Conservation (phyloP, 1,140 invertebrate species). For the Muscidifurax raptorellus region DNA sequence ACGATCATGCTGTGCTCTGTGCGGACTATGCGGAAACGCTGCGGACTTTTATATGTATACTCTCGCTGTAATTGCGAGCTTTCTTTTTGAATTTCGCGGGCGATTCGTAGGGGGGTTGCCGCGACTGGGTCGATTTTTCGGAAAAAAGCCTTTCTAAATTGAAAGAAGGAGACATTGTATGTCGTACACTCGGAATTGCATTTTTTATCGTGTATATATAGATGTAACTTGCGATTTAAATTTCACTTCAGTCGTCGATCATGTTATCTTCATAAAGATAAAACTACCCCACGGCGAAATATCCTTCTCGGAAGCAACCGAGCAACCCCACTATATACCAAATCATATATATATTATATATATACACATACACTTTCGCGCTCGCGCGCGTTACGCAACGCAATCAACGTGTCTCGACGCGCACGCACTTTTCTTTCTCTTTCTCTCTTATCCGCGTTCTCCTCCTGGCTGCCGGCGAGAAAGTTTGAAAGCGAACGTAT, state of each 20-base stretch:
- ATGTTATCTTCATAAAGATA: no score
- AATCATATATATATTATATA: no score
- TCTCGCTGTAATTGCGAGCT: neutral
- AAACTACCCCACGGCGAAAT: no score
- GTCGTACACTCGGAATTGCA: no score
- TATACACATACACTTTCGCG: neutral
- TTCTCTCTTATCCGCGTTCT: conserved; percentile 17
- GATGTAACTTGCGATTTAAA: no score
- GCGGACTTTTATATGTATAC: neutral
- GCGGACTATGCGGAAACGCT: neutral
- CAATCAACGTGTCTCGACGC: neutral
- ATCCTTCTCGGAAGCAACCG: neutral
- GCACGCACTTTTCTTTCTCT: conserved; percentile 56
- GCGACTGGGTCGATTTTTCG: no score
- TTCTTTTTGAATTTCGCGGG: neutral
- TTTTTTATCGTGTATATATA: no score
- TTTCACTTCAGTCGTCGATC: no score
- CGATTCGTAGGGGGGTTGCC: neutral
- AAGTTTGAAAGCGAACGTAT: conserved; percentile 48
- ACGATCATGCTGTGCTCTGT: neutral
- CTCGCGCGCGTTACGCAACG: neutral
- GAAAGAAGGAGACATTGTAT: no score
- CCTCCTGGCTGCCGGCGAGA: conserved; percentile 22
- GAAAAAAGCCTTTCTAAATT: no score
- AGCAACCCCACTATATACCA: neutral